Evolutionary conservation across 2,888 invertebrate genomes (phyloP).

Genomic region (Limnephilus lunatus): DNA sequence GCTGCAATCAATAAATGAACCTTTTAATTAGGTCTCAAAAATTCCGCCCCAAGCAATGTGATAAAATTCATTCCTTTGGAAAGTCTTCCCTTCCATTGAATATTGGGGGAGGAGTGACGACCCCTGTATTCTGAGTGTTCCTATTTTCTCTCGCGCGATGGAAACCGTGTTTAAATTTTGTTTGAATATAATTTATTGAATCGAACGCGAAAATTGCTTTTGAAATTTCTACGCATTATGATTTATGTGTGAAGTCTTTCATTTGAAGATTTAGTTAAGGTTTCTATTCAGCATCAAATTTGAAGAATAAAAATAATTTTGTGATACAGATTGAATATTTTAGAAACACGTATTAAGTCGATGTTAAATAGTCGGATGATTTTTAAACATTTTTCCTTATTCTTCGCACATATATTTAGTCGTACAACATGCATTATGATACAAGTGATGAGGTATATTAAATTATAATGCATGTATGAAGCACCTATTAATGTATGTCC

Average conservation of each 20-base stretch:
- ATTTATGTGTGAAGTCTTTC: slow-evolving; percentile 5
- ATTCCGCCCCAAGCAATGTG: slow-evolving; percentile 50
- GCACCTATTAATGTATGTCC: too few relatives aligned
- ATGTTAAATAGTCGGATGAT: background rate
- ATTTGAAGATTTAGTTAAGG: background rate
- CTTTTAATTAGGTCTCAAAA: slow-evolving; percentile 54
- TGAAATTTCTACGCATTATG: slow-evolving; percentile 23
- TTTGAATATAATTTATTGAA: slow-evolving; percentile 36
- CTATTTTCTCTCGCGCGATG: background rate
- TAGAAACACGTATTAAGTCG: background rate
- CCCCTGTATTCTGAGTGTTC: slow-evolving; percentile 15
- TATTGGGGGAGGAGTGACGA: slow-evolving; percentile 27
- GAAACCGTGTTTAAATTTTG: slow-evolving; percentile 20
- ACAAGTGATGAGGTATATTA: too few relatives aligned
- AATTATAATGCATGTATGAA: too few relatives aligned
- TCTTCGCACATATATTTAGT: background rate
- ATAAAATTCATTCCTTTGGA: slow-evolving; percentile 51
- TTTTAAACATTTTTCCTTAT: background rate
- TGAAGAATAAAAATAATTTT: background rate
- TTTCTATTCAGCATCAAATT: background rate
- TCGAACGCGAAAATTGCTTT: slow-evolving; percentile 17
- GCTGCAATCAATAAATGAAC: slow-evolving; percentile 58
- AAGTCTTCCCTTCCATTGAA: slow-evolving; percentile 26
- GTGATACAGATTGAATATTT: background rate
- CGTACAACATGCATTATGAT: too few relatives aligned